Conservation (phyloP, 2,797 vertebrate genomes). For the Sebastes hubbsi region DNA sequence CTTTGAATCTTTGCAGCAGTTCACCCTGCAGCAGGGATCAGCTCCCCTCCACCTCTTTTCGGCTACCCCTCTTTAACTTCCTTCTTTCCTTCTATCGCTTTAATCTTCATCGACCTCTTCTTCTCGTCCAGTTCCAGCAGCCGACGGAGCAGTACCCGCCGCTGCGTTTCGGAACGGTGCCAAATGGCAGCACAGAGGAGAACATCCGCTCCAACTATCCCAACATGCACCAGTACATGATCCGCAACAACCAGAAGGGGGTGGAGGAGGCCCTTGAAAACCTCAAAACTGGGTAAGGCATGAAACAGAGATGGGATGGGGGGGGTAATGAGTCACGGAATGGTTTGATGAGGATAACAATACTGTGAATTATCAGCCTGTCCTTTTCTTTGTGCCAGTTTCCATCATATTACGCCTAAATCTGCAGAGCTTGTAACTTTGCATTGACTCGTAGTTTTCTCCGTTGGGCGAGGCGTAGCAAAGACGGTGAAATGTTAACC, state of each 20-base stretch:
- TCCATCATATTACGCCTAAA: too few relatives aligned
- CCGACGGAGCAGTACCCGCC: conserved; percentile 93
- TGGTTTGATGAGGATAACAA: too few relatives aligned
- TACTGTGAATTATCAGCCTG: too few relatives aligned
- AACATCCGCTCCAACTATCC: conserved; percentile 96
- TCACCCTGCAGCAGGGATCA: conserved; percentile 6
- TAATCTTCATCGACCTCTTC: conserved; percentile 15
- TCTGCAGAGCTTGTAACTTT: too few relatives aligned
- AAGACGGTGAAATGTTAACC: too few relatives aligned
- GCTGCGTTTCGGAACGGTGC: conserved; percentile 92
- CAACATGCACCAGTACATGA: conserved; percentile 95
- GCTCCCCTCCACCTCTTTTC: neutral
- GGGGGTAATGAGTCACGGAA: neutral
- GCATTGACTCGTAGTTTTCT: too few relatives aligned
- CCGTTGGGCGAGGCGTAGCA: too few relatives aligned
- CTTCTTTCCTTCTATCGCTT: neutral
- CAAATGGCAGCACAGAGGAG: conserved; percentile 94
- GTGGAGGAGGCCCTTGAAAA: conserved; percentile 94
- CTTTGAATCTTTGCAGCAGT: conserved; percentile 16
- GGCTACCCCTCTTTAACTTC: neutral
- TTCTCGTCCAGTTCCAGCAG: conserved; percentile 86
- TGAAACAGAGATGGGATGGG: neutral
- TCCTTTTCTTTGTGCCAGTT: too few relatives aligned
- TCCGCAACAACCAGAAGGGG: conserved; percentile 92
- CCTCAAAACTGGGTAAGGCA: conserved; percentile 90